These are phyloP conservation scores for Ceramica pisi DNA, from an alignment of 2,888 invertebrate species.

Conservation along the genomic window DNA sequence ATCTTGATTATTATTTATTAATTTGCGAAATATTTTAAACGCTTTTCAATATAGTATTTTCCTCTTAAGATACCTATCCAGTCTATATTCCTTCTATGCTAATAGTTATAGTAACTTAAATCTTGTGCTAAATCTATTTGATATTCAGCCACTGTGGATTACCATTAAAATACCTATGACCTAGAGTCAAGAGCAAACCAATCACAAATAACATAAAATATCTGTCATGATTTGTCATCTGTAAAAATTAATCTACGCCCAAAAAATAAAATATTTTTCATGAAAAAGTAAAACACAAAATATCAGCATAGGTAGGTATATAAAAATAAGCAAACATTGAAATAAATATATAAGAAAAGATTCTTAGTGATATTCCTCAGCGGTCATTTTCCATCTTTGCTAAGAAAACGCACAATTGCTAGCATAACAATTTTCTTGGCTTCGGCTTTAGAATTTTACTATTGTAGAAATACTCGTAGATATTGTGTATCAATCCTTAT, in stretches of 20 bases:
- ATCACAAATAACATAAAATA: no score
- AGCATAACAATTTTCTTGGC: conserved; percentile 22
- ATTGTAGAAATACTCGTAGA: conserved; percentile 27
- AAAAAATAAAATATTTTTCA: background rate
- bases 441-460: conserved; percentile 40
- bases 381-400: conserved; percentile 11
- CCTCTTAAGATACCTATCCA: conserved; percentile 15
- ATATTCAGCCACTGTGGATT: conserved; percentile 23
- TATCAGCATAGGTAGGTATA: background rate
- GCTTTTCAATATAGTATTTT: conserved; percentile 28
- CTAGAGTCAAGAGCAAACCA: no score
- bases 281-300: background rate
- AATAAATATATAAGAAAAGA: background rate
- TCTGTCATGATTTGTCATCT: no score
- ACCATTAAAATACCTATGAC: background rate
- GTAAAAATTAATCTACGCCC: no score
- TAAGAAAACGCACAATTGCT: conserved; percentile 54
- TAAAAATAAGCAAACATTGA: no score
- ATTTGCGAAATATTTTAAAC: conserved; percentile 14
- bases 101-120: conserved; percentile 14
- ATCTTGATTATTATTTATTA: background rate
- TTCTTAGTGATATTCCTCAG: conserved; percentile 29
- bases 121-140: conserved; percentile 16
- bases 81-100: conserved; percentile 31
- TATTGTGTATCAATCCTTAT: conserved; percentile 47